phyloP scores from a whole-genome alignment of 2,113 vertebrate species.

The Alligator mississippiensis region DNA sequence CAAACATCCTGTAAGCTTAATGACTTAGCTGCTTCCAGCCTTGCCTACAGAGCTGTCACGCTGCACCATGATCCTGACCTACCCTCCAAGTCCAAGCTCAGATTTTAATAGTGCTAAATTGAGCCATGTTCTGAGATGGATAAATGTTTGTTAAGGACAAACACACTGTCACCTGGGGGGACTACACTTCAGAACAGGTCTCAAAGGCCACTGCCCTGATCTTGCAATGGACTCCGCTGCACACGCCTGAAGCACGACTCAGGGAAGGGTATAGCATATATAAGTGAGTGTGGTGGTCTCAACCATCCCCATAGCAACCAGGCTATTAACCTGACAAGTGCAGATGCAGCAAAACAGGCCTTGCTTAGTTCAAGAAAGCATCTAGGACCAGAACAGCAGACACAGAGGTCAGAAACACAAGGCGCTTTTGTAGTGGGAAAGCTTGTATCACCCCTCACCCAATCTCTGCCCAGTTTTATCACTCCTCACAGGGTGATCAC shows the following conservation, averaged over 20 bases:
- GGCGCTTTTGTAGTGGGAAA: background rate
- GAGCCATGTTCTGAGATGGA: background rate
- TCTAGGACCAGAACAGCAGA: background rate
- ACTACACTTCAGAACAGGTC: no score
- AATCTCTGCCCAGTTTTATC: background rate
- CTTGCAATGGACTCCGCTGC: background rate
- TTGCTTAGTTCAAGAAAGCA: background rate
- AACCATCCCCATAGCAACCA: no score
- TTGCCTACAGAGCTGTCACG: background rate
- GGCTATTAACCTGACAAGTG: background rate
- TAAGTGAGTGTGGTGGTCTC: no score
- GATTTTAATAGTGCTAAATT: background rate
- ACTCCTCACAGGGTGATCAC: background rate
- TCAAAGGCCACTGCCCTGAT: background rate
- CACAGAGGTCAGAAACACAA: background rate
- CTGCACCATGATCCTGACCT: background rate
- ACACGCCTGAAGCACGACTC: background rate
- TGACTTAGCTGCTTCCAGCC: background rate
- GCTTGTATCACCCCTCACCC: background rate
- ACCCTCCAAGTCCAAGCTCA: background rate
- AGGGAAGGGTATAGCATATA: no score
- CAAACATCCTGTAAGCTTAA: rapidly evolving
- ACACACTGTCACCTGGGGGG: background rate
- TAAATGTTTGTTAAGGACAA: background rate
- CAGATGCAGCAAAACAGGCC: background rate